These are phyloP conservation scores for Leuctra nigra DNA, from an alignment of 2,888 invertebrate genomes.

Conservation along the genomic window DNA sequence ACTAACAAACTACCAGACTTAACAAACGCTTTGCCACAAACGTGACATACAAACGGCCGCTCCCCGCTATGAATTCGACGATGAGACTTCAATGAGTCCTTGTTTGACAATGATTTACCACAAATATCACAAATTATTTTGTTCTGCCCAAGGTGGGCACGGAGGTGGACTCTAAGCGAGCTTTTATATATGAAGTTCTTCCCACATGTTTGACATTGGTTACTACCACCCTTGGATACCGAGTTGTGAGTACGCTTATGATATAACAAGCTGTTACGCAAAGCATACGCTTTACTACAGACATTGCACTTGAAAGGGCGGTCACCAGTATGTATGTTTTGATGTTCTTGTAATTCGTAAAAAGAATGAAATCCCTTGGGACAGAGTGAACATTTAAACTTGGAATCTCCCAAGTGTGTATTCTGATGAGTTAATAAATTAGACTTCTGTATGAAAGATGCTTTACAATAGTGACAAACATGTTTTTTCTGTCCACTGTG, in stretches of 20 bases:
- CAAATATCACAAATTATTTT: conserved; percentile 54
- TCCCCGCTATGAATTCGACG: conserved; percentile 54
- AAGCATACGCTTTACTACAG: conserved; percentile 38
- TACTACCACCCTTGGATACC: conserved; percentile 15
- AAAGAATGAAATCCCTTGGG: conserved; percentile 34
- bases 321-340: conserved; percentile 39
- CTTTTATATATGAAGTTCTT: conserved; percentile 32
- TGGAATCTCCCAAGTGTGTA: conserved; percentile 35
- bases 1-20: conserved; percentile 42
- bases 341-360: conserved; percentile 35
- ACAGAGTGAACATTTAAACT: conserved; percentile 35
- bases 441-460: conserved; percentile 35
- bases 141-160: conserved; percentile 35
- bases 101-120: conserved; percentile 52
- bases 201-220: conserved; percentile 34
- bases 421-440: conserved; percentile 35
- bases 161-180: conserved; percentile 31
- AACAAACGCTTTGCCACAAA: conserved; percentile 25
- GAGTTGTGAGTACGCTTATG: conserved; percentile 23
- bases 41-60: conserved; percentile 50
- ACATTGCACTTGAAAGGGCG: conserved; percentile 43
- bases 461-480: conserved; percentile 35
- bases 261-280: conserved; percentile 4
- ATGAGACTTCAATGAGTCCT: conserved; percentile 55
- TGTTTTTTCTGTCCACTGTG: conserved; percentile 35